Evolutionary conservation across 2,113 vertebrate genomes (phyloP).

Genomic region (Oreamnos americanus): DNA sequence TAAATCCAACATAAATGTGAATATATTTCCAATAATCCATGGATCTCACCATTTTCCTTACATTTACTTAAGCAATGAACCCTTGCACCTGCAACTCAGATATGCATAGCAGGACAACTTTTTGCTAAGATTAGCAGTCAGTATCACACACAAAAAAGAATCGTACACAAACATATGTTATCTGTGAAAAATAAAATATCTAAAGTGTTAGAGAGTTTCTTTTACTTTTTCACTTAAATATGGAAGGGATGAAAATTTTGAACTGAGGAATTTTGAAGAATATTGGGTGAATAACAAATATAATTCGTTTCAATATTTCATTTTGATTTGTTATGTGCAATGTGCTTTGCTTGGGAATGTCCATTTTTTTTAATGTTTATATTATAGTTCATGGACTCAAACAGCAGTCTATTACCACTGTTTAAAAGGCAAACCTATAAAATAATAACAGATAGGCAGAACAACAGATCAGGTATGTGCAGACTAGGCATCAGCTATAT

Average conservation of each 20-base stretch:
- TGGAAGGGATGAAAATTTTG: not conserved
- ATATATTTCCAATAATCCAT: not conserved
- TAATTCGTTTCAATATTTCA: not conserved
- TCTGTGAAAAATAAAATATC: not conserved
- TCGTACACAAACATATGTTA: not conserved
- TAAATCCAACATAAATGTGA: not conserved
- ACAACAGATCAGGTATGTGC: not conserved
- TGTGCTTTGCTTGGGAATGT: not conserved
- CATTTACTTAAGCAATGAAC: constrained; percentile 10
- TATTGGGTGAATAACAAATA: not conserved
- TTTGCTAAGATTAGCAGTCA: constrained; percentile 54
- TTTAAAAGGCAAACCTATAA: not conserved
- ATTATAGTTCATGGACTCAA: not conserved
- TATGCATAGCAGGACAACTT: constrained; percentile 35
- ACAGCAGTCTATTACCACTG: not conserved
- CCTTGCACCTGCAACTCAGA: constrained; percentile 53
- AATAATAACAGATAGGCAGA: not conserved
- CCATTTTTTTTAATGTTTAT: not conserved
- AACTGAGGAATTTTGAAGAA: not conserved
- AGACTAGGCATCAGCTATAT: not conserved
- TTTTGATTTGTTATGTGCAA: not conserved
- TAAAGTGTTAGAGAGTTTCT: not conserved
- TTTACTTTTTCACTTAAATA: constrained; percentile 28
- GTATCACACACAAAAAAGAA: constrained; percentile 19
- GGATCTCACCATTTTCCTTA: not conserved